Evolutionary conservation across 2,888 invertebrate species (phyloP).

Genomic region (Cryptocheilus praepositus): DNA sequence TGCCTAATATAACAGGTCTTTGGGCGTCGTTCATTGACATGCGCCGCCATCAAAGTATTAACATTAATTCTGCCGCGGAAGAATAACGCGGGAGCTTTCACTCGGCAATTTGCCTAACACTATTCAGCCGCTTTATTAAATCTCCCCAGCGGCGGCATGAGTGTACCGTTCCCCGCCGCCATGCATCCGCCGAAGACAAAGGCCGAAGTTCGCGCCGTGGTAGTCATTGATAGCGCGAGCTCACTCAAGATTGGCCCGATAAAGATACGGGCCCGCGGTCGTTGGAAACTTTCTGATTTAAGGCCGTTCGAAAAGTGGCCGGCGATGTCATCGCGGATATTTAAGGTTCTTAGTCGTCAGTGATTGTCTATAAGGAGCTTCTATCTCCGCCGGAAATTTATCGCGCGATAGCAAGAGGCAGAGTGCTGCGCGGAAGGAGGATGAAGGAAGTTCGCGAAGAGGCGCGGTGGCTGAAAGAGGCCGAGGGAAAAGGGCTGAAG

Average conservation of each 20-base stretch:
- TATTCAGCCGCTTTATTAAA: slow-evolving; percentile 4
- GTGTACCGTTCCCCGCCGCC: neutral
- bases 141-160: neutral
- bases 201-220: neutral
- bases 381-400: neutral
- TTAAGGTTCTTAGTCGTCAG: slow-evolving; percentile 53
- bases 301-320: slow-evolving; percentile 42
- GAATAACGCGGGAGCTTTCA: too few relatives aligned
- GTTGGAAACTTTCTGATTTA: slow-evolving; percentile 47
- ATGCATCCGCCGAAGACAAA: slow-evolving; percentile 1
- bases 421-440: neutral
- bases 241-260: slow-evolving; percentile 2
- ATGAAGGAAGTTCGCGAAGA: too few relatives aligned
- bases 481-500: too few relatives aligned
- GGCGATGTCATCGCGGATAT: slow-evolving; percentile 45
- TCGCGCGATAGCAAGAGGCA: neutral
- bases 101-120: too few relatives aligned
- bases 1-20: too few relatives aligned
- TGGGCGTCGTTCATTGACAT: too few relatives aligned
- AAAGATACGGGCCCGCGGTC: slow-evolving; percentile 5
- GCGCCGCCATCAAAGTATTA: too few relatives aligned
- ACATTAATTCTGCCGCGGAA: too few relatives aligned
- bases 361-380: slow-evolving; percentile 41
- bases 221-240: neutral
- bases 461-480: neutral